Percentiles rank a stretch among this genome's conserved stretches.
phyloP scores from a whole-genome alignment of 2,888 invertebrate genomes.

The Erebia epiphron region DNA sequence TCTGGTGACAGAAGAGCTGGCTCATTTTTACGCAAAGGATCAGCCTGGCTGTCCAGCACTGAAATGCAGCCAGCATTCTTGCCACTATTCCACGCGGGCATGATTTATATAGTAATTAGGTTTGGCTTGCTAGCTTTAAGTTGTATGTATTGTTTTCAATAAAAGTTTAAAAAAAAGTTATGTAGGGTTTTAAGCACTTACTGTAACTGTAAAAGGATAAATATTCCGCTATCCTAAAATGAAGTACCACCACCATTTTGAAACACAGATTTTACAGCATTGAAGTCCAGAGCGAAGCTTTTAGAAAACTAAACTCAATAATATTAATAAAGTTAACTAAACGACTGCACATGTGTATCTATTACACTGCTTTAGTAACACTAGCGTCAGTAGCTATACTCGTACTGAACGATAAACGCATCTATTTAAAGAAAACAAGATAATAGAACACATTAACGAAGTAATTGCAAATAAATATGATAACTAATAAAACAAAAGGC shows the following conservation, averaged over 20 bases:
- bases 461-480: background rate
- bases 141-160: too few species aligned
- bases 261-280: background rate
- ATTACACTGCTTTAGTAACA: background rate
- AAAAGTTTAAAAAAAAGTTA: background rate
- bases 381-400: background rate
- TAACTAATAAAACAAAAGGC: background rate
- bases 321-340: background rate
- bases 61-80: too few species aligned
- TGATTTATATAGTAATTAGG: too few species aligned
- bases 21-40: too few species aligned
- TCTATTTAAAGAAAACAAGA: background rate
- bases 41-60: too few species aligned
- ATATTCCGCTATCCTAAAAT: slow-evolving; percentile 35
- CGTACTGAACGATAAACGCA: background rate
- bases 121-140: too few species aligned
- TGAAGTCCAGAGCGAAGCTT: too few species aligned
- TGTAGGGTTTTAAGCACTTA: slow-evolving; percentile 25
- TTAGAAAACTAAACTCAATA: background rate
- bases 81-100: too few species aligned
- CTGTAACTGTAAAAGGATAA: slow-evolving; percentile 37
- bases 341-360: background rate
- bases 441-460: background rate
- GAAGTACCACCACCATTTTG: slow-evolving; percentile 40
- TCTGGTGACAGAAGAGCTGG: too few species aligned